Percentiles rank a stretch among this genome's conserved stretches.
Evolutionary conservation across 2,888 invertebrate species (phyloP).

Genomic region (Uloborus plumipes): DNA sequence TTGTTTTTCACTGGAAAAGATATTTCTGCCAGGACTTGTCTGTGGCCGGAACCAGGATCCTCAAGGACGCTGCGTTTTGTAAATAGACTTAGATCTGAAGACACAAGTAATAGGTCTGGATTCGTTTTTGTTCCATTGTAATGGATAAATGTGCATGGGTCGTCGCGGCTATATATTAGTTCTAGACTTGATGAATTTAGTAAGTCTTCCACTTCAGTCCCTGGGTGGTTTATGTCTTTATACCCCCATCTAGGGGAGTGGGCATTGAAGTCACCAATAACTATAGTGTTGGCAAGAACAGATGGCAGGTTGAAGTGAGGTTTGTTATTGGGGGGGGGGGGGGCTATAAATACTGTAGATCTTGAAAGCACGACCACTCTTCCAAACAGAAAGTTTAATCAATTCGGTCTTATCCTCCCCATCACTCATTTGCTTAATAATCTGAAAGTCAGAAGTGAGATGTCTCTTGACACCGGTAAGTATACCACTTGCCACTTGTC

Average conservation of each 20-base stretch:
- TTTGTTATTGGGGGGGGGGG: not conserved
- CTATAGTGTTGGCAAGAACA: slow-evolving; percentile 9
- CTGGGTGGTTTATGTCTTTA: slow-evolving; percentile 5
- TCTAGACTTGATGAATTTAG: slow-evolving; percentile 3
- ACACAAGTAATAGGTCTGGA: slow-evolving; percentile 3
- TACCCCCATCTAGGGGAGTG: slow-evolving; percentile 18
- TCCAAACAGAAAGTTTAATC: not conserved
- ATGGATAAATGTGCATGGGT: slow-evolving; percentile 1
- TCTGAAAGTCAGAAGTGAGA: not conserved
- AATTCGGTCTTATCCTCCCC: not conserved
- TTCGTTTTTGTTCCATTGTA: not conserved
- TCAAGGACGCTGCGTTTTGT: not conserved
- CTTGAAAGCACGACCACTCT: not conserved
- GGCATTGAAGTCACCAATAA: slow-evolving; percentile 19
- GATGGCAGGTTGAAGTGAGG: slow-evolving; percentile 1
- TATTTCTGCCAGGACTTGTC: not conserved
- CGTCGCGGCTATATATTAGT: not conserved
- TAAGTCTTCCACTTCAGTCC: slow-evolving; percentile 9
- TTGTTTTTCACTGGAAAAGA: not conserved
- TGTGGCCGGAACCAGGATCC: not conserved
- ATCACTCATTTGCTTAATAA: slow-evolving; percentile 12
- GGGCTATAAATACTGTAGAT: not conserved
- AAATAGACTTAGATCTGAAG: not conserved
- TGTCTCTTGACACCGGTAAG: not conserved
- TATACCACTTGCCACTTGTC: not conserved